Percentiles rank a stretch among this genome's conserved stretches.
These are phyloP conservation scores for Rutpela maculata DNA, from an alignment of 2,888 invertebrate genomes.

Conservation along the genomic window DNA sequence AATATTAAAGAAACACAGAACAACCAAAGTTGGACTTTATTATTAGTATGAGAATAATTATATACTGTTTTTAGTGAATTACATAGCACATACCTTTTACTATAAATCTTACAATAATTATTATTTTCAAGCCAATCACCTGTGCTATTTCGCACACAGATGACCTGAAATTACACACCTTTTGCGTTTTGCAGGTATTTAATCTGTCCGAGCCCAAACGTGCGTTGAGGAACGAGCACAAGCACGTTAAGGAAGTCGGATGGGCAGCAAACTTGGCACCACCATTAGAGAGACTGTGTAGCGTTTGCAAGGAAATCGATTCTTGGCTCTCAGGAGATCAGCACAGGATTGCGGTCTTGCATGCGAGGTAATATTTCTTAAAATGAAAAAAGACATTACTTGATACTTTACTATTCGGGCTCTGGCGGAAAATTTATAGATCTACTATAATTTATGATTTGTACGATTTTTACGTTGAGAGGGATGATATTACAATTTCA, in stretches of 20 bases:
- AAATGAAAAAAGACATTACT: constrained; percentile 33
- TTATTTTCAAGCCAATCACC: background rate
- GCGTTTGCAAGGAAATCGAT: constrained; percentile 94
- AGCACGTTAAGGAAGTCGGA: constrained; percentile 85
- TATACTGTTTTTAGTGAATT: too few species aligned
- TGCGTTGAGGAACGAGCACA: constrained; percentile 81
- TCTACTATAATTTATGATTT: background rate
- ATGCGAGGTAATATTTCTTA: constrained; percentile 82
- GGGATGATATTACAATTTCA: too few species aligned
- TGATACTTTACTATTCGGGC: constrained; percentile 8
- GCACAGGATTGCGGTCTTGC: constrained; percentile 90
- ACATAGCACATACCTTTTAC: too few species aligned
- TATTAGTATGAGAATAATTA: too few species aligned
- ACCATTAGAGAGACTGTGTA: constrained; percentile 91
- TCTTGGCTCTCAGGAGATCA: constrained; percentile 91
- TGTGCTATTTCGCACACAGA: background rate
- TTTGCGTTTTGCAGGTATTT: constrained; percentile 82
- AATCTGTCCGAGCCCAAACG: constrained; percentile 86
- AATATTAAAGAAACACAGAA: too few species aligned
- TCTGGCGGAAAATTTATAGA: background rate
- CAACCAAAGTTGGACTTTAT: too few species aligned
- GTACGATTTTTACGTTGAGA: too few species aligned
- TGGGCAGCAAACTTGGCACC: constrained; percentile 92
- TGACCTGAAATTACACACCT: background rate
- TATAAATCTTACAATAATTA: background rate